Base-by-base conservation (phyloP, 2,113 vertebrate genomes). In the Lucifuga dentata region DNA sequence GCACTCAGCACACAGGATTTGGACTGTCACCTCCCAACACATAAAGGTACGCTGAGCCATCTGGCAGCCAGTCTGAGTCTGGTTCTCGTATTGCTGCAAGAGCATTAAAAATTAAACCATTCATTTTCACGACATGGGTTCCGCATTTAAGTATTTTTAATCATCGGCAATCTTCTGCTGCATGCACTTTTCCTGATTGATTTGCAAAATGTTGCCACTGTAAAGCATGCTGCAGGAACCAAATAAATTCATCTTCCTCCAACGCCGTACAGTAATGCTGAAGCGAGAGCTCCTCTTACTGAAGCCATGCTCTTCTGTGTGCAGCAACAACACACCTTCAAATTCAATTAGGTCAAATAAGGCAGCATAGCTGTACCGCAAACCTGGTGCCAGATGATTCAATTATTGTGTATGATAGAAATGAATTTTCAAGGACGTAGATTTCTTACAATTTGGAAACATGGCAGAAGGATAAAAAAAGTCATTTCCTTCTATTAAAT, bases 341-440 rank as follows among this genome's bases (percentile, higher is more conserved):
- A 66, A 87, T 82, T 85, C 80, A 85, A 83, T 84, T 78, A 85
- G 71, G 17, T 20, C 9, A 11, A 63, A 53, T 55, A 58, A 68
- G 57, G 64, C 21, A 33, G 48, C 61, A 29, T 76, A 68, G 57
- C 58, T 52, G 57, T 56, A 49, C 13, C 71, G 21, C 64, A 64
- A 61, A 70, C 35, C 24, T 39, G n/a, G 19, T 43, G 61, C 67
- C 68, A 68, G 72, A 83, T 68, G 62, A 80, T 76, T 81, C 55
- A 76, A 72, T 84, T 83, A 73, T 50, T 41, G 32, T 55, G 11
- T 20, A 20, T 66, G 44, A 44, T 40, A 61, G 40, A 17, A 60
- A 80, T 33, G 41, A 11, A 20, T 71, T 68, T 55, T 57, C 49
- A 75, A 41, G 62, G 59, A 72, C 62, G 32, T 21, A 35, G 74